Evolutionary conservation across 2,797 vertebrate species (phyloP).

Genomic region (Presbytis comata): DNA sequence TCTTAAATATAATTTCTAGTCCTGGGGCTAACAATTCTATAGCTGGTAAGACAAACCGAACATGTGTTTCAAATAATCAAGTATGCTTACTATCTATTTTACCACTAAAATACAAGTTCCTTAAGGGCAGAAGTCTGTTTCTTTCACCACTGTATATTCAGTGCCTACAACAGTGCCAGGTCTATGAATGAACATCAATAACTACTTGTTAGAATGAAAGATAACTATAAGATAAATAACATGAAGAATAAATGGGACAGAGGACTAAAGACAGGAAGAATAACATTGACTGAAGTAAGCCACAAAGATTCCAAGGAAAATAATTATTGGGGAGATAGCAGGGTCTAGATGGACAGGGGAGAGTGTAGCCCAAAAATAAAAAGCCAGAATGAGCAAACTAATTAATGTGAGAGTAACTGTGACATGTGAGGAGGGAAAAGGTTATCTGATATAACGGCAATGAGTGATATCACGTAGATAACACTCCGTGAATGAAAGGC

Average conservation of each 20-base stretch:
- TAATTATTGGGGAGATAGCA: not conserved
- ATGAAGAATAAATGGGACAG: not conserved
- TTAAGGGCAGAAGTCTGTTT: not conserved
- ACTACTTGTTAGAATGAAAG: not conserved
- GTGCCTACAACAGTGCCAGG: not conserved
- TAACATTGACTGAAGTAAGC: not conserved
- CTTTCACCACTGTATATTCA: slow-evolving; percentile 1
- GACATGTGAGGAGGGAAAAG: not conserved
- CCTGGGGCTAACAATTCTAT: not conserved
- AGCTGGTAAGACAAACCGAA: not conserved
- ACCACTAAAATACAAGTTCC: not conserved
- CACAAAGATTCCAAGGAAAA: not conserved
- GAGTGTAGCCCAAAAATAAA: not conserved
- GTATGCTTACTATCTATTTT: not conserved
- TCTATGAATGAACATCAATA: not conserved
- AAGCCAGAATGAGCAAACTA: not conserved
- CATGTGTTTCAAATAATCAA: not conserved
- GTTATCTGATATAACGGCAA: not conserved
- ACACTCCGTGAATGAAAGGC: not conserved
- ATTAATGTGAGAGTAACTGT: not conserved
- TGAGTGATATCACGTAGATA: not conserved
- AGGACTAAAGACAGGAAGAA: not conserved
- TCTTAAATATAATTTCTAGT: not conserved
- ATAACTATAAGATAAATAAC: not conserved
- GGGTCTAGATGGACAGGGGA: not conserved